These are phyloP conservation scores for Seison nebaliae DNA, from an alignment of 1,140 invertebrate species.

Conservation along the genomic window DNA sequence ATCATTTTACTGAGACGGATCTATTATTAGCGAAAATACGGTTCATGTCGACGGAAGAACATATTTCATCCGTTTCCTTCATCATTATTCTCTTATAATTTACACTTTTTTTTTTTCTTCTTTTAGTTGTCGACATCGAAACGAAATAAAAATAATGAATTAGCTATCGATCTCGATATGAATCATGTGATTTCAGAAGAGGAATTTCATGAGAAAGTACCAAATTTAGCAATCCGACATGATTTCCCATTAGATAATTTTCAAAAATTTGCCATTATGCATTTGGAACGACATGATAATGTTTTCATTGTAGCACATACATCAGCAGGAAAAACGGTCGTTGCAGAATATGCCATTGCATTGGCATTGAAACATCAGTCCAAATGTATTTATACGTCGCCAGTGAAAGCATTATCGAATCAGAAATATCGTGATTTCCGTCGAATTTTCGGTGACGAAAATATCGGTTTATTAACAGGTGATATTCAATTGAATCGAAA, in stretches of 20 bases:
- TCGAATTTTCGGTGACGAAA: constrained; percentile 47
- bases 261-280: constrained; percentile 76
- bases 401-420: constrained; percentile 94
- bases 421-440: constrained; percentile 96
- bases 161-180: too few species aligned
- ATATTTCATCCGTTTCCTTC: too few species aligned
- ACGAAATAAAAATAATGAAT: too few species aligned
- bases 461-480: constrained; percentile 75
- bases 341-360: constrained; percentile 86
- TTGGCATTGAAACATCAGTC: constrained; percentile 70
- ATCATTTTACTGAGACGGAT: too few species aligned
- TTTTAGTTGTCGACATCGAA: too few species aligned
- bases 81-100: too few species aligned
- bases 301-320: constrained; percentile 97
- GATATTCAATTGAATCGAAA: constrained; percentile 76
- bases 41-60: too few species aligned
- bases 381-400: constrained; percentile 81
- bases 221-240: too few species aligned
- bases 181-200: too few species aligned
- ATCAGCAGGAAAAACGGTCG: constrained; percentile 91
- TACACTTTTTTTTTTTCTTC: too few species aligned
- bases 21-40: too few species aligned
- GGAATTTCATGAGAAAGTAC: too few species aligned
- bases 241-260: constrained; percentile 86
- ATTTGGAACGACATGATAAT: constrained; percentile 66